Percentiles rank a stretch among this genome's conserved stretches.
phyloP scores from a whole-genome alignment of 2,888 invertebrate species.

The Tetheella fluctuosa region DNA sequence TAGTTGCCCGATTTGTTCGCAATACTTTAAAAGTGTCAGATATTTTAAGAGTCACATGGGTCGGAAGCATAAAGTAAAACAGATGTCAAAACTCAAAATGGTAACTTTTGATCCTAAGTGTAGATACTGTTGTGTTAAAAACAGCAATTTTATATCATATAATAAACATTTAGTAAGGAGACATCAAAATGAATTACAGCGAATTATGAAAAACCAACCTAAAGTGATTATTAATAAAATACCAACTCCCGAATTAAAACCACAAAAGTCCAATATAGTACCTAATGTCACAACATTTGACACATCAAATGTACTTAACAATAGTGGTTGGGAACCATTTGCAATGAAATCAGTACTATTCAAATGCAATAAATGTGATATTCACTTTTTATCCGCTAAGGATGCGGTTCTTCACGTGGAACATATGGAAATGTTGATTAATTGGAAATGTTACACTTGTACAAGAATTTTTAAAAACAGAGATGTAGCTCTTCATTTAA shows the following conservation, averaged over 20 bases:
- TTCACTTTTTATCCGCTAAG: constrained; percentile 58
- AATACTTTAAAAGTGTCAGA: constrained; percentile 34
- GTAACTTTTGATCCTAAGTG: constrained; percentile 48
- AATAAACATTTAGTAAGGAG: constrained; percentile 36
- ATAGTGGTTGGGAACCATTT: constrained; percentile 17
- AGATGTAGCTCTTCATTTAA: constrained; percentile 53
- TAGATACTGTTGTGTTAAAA: constrained; percentile 43
- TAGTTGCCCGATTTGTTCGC: constrained; percentile 48
- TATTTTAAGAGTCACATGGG: constrained; percentile 38
- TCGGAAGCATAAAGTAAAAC: constrained; percentile 42
- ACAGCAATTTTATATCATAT: constrained; percentile 27
- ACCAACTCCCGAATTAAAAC: constrained; percentile 3
- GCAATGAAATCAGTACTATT: constrained; percentile 55
- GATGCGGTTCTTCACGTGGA: constrained; percentile 51
- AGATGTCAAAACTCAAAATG: constrained; percentile 27
- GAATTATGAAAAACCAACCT: constrained; percentile 6
- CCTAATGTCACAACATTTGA: neutral
- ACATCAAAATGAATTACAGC: constrained; percentile 25
- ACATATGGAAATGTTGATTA: constrained; percentile 52
- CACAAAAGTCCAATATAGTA: constrained; percentile 14
- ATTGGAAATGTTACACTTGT: constrained; percentile 64
- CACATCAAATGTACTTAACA: neutral
- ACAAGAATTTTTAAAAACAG: constrained; percentile 54
- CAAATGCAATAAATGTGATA: constrained; percentile 63
- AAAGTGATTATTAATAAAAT: constrained; percentile 16